phyloP scores from a whole-genome alignment of 2,797 vertebrate species.

The Siniperca undulata region DNA sequence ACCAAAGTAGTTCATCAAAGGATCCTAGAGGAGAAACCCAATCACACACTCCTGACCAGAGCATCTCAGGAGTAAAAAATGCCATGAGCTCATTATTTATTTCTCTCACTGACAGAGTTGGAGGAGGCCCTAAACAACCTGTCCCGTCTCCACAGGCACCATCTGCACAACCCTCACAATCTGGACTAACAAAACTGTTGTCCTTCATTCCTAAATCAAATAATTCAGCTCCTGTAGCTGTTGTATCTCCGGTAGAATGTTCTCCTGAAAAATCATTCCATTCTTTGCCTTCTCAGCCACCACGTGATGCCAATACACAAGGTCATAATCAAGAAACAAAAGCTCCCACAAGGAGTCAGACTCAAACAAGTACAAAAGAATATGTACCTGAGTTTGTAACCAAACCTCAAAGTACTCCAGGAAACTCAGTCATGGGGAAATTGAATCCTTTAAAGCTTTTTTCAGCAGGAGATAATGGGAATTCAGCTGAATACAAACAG shows the following conservation, averaged over 20 bases:
- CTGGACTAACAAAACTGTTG: slow-evolving; percentile 83
- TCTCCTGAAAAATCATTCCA: slow-evolving; percentile 76
- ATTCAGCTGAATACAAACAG: slow-evolving; percentile 57
- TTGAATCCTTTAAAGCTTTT: slow-evolving; percentile 89
- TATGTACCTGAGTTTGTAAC: slow-evolving; percentile 44
- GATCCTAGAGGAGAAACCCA: slow-evolving; percentile 68
- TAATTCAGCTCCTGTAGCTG: slow-evolving; percentile 77
- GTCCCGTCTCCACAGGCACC: slow-evolving; percentile 71
- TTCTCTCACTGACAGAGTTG: slow-evolving; percentile 90
- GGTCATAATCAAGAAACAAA: slow-evolving; percentile 46
- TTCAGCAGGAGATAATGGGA: slow-evolving; percentile 66
- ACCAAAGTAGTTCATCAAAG: slow-evolving; percentile 62
- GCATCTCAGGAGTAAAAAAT: slow-evolving; percentile 87
- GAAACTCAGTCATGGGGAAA: slow-evolving; percentile 87
- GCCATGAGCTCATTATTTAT: slow-evolving; percentile 90
- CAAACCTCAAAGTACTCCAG: slow-evolving; percentile 76
- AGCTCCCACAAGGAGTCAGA: slow-evolving; percentile 27
- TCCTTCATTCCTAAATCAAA: slow-evolving; percentile 83
- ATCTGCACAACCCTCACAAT: slow-evolving; percentile 67
- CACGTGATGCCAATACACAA: slow-evolving; percentile 62
- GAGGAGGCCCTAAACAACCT: slow-evolving; percentile 86
- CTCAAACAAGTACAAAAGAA: slow-evolving; percentile 44
- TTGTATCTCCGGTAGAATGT: slow-evolving; percentile 82
- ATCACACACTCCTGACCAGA: slow-evolving; percentile 65
- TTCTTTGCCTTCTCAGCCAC: slow-evolving; percentile 74